Base-by-base conservation (phyloP, 2,113 vertebrate genomes). In the Hippocampus mohnikei region DNA sequence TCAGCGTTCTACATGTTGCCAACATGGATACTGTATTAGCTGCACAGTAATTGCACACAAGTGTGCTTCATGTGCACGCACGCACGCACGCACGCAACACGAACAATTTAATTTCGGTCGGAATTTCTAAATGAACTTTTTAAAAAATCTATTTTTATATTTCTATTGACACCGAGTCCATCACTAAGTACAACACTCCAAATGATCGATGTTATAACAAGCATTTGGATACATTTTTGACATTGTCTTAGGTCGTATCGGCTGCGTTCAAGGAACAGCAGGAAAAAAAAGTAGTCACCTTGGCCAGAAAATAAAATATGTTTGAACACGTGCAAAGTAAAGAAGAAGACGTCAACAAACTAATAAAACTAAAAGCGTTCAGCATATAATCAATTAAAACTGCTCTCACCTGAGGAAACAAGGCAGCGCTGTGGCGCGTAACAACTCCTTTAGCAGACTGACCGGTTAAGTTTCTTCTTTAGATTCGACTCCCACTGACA, bases 401-500 rank as follows among this genome's bases (percentile, higher is more conserved):
- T 6, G n/a, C 48, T n/a, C 74, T 68, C n/a, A 74, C 83, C 69
- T 67, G 56, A 18, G 7, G 3, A 15, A 2, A 5, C 0, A 7
- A 20, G 0, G 1, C 29, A 71, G 52, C 44, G 4, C n/a, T 63
- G 21, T 27, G 3, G 6, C 3, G 25, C 15, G 27, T 18, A 11
- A 42, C 72, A 37, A 66, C 73, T 42, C 21, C 8, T 61, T 20
- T 33, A 62, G 33, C 8, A 9, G n/a, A 18, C 12, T 48, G 25
- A 5, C 21, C 5, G 20, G 29, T 61, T n/a, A 20, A 27, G 5
- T 50, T 25, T 63, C 71, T 70, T 79, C 70, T 70, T 56, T n/a
- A 53, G 41, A 2, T 44, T 21, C 46, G 0, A 37, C 3, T 18
- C 9, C 16, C 9, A 6, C 15, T 16, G 13, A 3, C 20, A 15